Evolutionary conservation across 2,113 vertebrate genomes (phyloP).

Genomic region (Pholis gunnellus): DNA sequence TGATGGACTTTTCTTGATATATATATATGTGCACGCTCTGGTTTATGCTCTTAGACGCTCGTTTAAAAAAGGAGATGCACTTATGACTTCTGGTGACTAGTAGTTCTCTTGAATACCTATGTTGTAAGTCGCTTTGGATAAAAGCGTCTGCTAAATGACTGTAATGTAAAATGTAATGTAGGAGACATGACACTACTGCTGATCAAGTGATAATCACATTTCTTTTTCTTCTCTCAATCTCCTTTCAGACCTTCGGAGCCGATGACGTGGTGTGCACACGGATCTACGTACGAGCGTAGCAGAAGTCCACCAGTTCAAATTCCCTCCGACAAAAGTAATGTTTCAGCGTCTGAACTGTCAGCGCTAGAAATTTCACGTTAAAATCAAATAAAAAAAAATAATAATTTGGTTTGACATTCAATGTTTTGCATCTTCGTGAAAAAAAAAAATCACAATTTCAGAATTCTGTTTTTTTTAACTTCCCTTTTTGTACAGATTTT

Average conservation of each 20-base stretch:
- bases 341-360: background rate
- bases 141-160: no score
- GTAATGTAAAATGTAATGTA: no score
- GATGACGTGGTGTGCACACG: slow-evolving; percentile 95
- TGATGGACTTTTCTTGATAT: no score
- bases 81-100: no score
- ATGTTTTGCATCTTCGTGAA: background rate
- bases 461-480: background rate
- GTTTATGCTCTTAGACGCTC: no score
- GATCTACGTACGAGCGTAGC: slow-evolving; percentile 91
- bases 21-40: no score
- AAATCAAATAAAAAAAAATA: background rate
- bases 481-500: slow-evolving; percentile 20
- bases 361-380: background rate
- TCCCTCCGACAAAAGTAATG: background rate
- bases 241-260: slow-evolving; percentile 91
- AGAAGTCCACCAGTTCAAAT: background rate
- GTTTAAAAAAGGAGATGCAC: no score
- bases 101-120: no score
- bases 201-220: background rate
- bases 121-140: no score
- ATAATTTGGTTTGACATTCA: slow-evolving; percentile 12
- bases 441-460: background rate
- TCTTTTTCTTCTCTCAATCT: slow-evolving; percentile 34
- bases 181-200: background rate